Evolutionary conservation across 2,888 invertebrate genomes (phyloP).

Genomic region (Trachelus iudaicus): DNA sequence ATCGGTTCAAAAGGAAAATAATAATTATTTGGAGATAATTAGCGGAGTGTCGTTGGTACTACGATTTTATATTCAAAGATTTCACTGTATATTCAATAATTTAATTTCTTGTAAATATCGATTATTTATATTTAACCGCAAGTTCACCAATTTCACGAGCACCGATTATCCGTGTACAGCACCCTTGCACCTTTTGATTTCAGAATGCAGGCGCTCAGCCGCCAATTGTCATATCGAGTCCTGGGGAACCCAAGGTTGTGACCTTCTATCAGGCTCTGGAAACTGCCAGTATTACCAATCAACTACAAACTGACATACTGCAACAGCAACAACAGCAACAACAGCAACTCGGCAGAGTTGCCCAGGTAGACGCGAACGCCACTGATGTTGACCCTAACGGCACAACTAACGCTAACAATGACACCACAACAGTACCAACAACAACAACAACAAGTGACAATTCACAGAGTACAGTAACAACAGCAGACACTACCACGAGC

Average conservation of each 20-base stretch:
- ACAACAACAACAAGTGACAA: slow-evolving; percentile 35
- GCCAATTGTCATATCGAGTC: slow-evolving; percentile 53
- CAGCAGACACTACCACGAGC: slow-evolving; percentile 39
- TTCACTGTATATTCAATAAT: neutral
- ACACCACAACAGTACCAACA: slow-evolving; percentile 47
- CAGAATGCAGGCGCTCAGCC: slow-evolving; percentile 52
- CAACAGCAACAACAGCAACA: slow-evolving; percentile 40
- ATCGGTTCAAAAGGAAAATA: neutral
- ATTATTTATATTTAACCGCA: neutral
- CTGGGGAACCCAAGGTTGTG: slow-evolving; percentile 57
- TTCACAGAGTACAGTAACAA: slow-evolving; percentile 39
- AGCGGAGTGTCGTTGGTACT: neutral
- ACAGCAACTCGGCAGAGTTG: slow-evolving; percentile 50
- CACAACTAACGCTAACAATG: slow-evolving; percentile 61
- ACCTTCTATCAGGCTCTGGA: slow-evolving; percentile 61
- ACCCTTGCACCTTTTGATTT: slow-evolving; percentile 55
- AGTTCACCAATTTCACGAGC: neutral
- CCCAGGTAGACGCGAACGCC: slow-evolving; percentile 55
- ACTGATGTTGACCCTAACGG: slow-evolving; percentile 46
- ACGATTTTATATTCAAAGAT: neutral
- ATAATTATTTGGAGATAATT: neutral
- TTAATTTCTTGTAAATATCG: neutral
- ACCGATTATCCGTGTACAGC: slow-evolving; percentile 44
- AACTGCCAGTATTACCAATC: slow-evolving; percentile 57
- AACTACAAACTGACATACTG: slow-evolving; percentile 37